Percentiles rank a stretch among this genome's conserved stretches.
These are phyloP conservation scores for Thera obeliscata DNA, from an alignment of 2,888 invertebrate genomes.

Conservation along the genomic window DNA sequence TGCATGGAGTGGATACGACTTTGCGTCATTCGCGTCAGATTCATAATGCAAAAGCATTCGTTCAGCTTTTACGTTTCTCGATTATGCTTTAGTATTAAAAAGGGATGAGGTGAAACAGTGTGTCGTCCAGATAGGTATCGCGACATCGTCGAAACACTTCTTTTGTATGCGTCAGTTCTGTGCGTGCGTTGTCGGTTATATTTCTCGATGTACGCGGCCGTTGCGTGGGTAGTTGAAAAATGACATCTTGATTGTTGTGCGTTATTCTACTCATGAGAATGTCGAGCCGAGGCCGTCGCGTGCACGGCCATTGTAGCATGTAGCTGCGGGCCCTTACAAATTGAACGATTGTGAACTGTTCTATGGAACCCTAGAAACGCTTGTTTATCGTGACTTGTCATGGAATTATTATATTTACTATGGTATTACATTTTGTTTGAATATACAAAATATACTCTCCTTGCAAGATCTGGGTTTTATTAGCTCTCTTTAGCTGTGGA, in stretches of 20 bases:
- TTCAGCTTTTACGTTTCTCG: slow-evolving; percentile 53
- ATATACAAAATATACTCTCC: slow-evolving; percentile 40
- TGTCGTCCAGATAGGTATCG: slow-evolving; percentile 79
- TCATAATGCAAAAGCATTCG: slow-evolving; percentile 49
- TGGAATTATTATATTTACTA: slow-evolving; percentile 72
- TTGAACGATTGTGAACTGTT: slow-evolving; percentile 82
- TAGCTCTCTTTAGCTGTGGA: slow-evolving; percentile 24
- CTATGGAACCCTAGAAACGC: slow-evolving; percentile 58
- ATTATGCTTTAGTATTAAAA: slow-evolving; percentile 65
- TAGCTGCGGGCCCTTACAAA: slow-evolving; percentile 70
- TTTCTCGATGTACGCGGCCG: slow-evolving; percentile 70
- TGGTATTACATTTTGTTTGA: slow-evolving; percentile 64
- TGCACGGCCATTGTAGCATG: slow-evolving; percentile 71
- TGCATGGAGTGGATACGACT: slow-evolving; percentile 32
- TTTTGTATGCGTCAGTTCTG: slow-evolving; percentile 67
- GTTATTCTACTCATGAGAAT: slow-evolving; percentile 83
- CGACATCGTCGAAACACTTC: slow-evolving; percentile 73
- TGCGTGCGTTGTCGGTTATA: slow-evolving; percentile 80
- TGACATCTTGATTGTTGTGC: slow-evolving; percentile 84
- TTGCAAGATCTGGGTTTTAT: slow-evolving; percentile 31
- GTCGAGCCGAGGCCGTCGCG: slow-evolving; percentile 72
- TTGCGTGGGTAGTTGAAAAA: slow-evolving; percentile 84
- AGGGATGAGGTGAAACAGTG: slow-evolving; percentile 62
- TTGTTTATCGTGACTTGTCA: slow-evolving; percentile 77
- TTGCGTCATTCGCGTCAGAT: slow-evolving; percentile 45